phyloP scores from a whole-genome alignment of 1,140 invertebrate species.

The Calliphora vicina region DNA sequence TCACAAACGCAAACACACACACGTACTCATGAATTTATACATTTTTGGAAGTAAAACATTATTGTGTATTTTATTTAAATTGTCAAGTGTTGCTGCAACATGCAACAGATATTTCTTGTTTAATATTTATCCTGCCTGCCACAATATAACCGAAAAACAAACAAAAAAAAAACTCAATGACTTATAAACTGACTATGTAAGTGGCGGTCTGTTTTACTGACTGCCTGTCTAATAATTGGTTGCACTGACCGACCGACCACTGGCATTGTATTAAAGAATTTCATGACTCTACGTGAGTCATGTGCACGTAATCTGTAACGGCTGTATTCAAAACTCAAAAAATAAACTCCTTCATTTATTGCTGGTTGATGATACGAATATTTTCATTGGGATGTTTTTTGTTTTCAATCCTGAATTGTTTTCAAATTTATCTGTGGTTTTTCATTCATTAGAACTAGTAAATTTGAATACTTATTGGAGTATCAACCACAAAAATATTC shows the following conservation, averaged over 20 bases:
- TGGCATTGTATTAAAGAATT: neutral
- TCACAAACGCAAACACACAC: constrained; percentile 5
- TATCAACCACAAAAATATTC: neutral
- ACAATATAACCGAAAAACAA: neutral
- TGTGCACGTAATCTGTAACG: constrained; percentile 8
- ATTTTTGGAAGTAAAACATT: neutral
- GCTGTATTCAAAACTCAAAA: neutral
- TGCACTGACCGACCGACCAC: neutral
- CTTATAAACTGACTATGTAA: neutral
- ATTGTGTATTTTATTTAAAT: constrained; percentile 13
- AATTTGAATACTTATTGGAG: neutral
- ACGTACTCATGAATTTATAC: neutral
- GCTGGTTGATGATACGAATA: neutral
- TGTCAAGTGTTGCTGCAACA: constrained; percentile 27
- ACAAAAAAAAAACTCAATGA: neutral
- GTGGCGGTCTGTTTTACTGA: neutral
- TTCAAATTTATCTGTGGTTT: constrained; percentile 1
- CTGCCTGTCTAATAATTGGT: neutral
- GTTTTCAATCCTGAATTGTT: neutral
- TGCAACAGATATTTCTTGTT: constrained; percentile 9
- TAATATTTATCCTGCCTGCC: neutral
- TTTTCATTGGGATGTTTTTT: neutral
- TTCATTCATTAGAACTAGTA: neutral
- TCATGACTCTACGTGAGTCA: neutral
- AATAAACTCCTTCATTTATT: constrained; percentile 1